phyloP scores from a whole-genome alignment of 2,888 invertebrate species.

The Furcula furcula region DNA sequence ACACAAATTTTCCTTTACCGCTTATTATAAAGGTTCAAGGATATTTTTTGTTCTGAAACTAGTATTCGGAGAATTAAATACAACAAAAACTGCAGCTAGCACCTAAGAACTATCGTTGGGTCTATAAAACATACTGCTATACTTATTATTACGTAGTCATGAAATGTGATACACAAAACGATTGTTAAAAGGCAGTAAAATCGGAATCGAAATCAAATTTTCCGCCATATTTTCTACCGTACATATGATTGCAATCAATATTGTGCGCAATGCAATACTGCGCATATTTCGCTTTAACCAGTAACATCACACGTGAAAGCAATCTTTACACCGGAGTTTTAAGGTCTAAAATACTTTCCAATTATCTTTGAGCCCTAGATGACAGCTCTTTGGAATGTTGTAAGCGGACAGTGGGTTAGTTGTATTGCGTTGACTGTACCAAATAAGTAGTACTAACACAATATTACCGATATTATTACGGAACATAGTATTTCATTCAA shows the following conservation, averaged over 20 bases:
- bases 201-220: constrained; percentile 47
- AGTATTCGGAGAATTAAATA: too few relatives aligned
- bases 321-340: constrained; percentile 14
- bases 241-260: constrained; percentile 76
- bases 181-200: constrained; percentile 19
- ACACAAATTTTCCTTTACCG: too few relatives aligned
- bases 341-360: constrained; percentile 21
- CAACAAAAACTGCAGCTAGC: too few relatives aligned
- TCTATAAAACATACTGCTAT: too few relatives aligned
- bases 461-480: constrained; percentile 6
- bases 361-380: constrained; percentile 42
- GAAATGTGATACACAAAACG: too few relatives aligned
- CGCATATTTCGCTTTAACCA: constrained; percentile 65
- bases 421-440: constrained; percentile 24
- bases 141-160: too few relatives aligned
- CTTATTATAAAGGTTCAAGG: too few relatives aligned
- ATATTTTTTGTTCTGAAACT: too few relatives aligned
- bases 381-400: constrained; percentile 57
- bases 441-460: constrained; percentile 25
- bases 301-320: constrained; percentile 18
- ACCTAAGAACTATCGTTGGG: too few relatives aligned
- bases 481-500: constrained; percentile 8
- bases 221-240: constrained; percentile 67
- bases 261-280: constrained; percentile 74
- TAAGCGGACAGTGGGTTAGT: constrained; percentile 59